Base-by-base conservation (phyloP, 92 coral and sea anemone species). In the Montipora capitata region DNA sequence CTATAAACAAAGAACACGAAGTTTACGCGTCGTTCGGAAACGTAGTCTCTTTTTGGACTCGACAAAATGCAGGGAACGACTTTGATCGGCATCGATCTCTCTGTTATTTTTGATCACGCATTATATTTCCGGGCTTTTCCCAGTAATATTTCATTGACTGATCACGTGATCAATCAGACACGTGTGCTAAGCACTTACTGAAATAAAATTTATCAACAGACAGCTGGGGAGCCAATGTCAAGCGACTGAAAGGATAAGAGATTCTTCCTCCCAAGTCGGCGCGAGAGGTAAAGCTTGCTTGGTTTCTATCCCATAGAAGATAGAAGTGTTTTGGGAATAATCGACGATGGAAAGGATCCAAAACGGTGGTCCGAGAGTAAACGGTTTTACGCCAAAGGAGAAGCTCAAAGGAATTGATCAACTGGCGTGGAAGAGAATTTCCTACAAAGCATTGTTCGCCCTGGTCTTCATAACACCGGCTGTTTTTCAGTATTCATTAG, bases 351-450 rank as follows among this genome's bases (percentile, higher is more conserved):
- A 83, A 69, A 72, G 79, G 56, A 83, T 83, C 14, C 87, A 73
- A 83, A 83, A 83, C 72, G 87, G 87, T 9, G 87, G 87, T 4
- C 87, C 80, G 45, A 83, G 64, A 43, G 87, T 68, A 14, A 96
- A 95, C 88, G 99, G 98, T 59, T 89, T 92, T 79, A 93, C 89
- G 40, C 84, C 83, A 41, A 43, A 14, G 61, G 54, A 70, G 61
- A 82, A 57, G 79, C 61, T 83, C 41, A 92, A 91, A 76, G 97
- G 95, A 74, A 88, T 90, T 45, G 96, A 94, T 83, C 94, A 88
- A 81, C 89, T 96, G 69, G 98, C 99, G 14, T 98, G 99, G 99
- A 87, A 96, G 66, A 91, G 87, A 54, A 89, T 98, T 52, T 96
- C 99, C 6, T 98, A 96, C 86, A 89, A 84, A 16, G 56, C 94